Evolutionary conservation across 2,797 vertebrate genomes (phyloP), one percentile per base, ranked within the genome.

Genomic region (Microchirus variegatus): DNA sequence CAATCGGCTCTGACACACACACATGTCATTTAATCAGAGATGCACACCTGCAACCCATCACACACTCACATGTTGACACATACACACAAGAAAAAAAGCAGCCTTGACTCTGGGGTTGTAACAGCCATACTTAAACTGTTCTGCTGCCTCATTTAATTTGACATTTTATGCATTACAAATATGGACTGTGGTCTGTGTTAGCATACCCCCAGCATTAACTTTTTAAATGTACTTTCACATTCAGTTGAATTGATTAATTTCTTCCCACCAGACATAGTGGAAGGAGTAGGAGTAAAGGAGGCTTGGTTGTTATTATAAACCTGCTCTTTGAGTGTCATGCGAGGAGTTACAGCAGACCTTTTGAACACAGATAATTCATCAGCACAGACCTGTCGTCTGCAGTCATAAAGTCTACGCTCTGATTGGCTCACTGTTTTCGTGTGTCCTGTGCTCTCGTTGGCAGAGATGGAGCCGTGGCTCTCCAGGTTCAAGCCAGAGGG

Each of bases 391-490:
- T 82, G 77, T 82, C 74, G 55, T 61, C 53, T 38, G 13, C 40
- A 38, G 60, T 53, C 63, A 10, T 69, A 48, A 73, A 73, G 22
- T 8, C 54, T 54, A 1, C 2, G 2, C 53, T 69, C 63, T 59
- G 37, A 77, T 68, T 84, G 76, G 55, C 65, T 88, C 37, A 77
- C 50, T 16, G 19, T 17, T 52, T 11, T 64, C 9, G 61, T 70
- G 56, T 81, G 15, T 87, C 58, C 51, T 84, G 62, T 91, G 68
- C n/a, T 85, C 76, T 89, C 65, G 47, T 89, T 91, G 58, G 82
- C 92, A 98, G 97, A 97, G 85, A 98, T 98, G 90, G 94, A 94
- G 82, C 96, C 96, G 12, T 99, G 97, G 97, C 94, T 98, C 81
- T 94, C 89, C 64, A 86, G 94, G 85, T 99, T 99, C 93, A 94